phyloP scores from a whole-genome alignment of 2,888 invertebrate species.

The Tigriopus californicus region DNA sequence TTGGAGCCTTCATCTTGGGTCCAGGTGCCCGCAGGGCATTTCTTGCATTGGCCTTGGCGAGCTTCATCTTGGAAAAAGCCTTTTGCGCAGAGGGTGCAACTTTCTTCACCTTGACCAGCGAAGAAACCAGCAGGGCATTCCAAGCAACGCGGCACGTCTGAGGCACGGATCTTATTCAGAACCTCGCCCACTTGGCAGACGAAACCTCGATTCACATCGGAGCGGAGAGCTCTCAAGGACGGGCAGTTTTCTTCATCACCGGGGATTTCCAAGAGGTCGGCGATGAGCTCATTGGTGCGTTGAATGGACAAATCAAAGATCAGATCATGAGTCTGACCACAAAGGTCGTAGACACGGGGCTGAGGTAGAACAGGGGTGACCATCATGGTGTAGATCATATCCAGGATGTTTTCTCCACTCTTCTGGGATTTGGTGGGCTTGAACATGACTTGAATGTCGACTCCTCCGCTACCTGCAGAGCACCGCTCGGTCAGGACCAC shows the following conservation, averaged over 20 bases:
- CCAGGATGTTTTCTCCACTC: slow-evolving; percentile 54
- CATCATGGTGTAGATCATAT: slow-evolving; percentile 67
- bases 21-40: slow-evolving; percentile 81
- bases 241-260: slow-evolving; percentile 78
- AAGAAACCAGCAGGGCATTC: slow-evolving; percentile 91
- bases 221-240: slow-evolving; percentile 63
- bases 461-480: slow-evolving; percentile 42
- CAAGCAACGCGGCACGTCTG: slow-evolving; percentile 63
- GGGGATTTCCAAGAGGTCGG: slow-evolving; percentile 67
- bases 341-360: slow-evolving; percentile 79
- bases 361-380: slow-evolving; percentile 72
- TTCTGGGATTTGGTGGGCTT: slow-evolving; percentile 20
- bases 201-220: slow-evolving; percentile 67
- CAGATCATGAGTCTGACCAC: slow-evolving; percentile 75
- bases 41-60: slow-evolving; percentile 68
- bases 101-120: slow-evolving; percentile 70
- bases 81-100: slow-evolving; percentile 71
- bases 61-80: slow-evolving; percentile 86
- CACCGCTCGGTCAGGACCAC: slow-evolving; percentile 69
- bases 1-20: slow-evolving; percentile 54
- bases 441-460: slow-evolving; percentile 24
- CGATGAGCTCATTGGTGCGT: slow-evolving; percentile 71
- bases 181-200: slow-evolving; percentile 86
- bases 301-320: slow-evolving; percentile 87
- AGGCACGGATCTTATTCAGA: slow-evolving; percentile 65